A percentile compares a stretch with the other conserved stretches of the same genome.
These are phyloP conservation scores for Scolopax mira DNA, from an alignment of 2,113 vertebrate species.

Conservation along the genomic window DNA sequence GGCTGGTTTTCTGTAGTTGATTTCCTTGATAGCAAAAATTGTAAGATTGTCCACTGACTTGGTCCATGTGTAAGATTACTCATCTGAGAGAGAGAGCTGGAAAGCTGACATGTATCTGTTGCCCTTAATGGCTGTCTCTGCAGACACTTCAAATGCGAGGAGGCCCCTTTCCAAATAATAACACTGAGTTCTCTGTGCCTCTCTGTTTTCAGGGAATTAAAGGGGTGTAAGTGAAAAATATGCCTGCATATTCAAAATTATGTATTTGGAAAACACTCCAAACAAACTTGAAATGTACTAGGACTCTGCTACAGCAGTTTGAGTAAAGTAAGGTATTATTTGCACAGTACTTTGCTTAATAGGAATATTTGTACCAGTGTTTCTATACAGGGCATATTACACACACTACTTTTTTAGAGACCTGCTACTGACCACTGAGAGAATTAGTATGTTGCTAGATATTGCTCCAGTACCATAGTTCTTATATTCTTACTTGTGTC, in stretches of 20 bases:
- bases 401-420: background rate
- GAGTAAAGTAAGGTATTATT: background rate
- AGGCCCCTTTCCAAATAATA: background rate
- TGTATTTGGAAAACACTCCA: background rate
- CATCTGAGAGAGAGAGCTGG: background rate
- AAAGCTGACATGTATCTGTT: background rate
- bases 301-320: background rate
- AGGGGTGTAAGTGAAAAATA: background rate
- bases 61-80: background rate
- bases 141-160: background rate
- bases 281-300: background rate
- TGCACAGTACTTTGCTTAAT: fast-evolving
- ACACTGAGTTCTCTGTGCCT: background rate
- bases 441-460: background rate
- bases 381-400: background rate
- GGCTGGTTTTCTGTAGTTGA: background rate
- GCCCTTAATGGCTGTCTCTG: background rate
- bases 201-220: background rate
- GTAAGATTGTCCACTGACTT: background rate
- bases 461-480: background rate
- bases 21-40: background rate
- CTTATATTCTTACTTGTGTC: background rate
- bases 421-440: background rate
- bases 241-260: background rate
- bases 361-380: background rate